Percentiles rank a stretch among this genome's conserved stretches.
phyloP scores from a whole-genome alignment of 64 coral and sea anemone genomes.

The Montipora cactus region DNA sequence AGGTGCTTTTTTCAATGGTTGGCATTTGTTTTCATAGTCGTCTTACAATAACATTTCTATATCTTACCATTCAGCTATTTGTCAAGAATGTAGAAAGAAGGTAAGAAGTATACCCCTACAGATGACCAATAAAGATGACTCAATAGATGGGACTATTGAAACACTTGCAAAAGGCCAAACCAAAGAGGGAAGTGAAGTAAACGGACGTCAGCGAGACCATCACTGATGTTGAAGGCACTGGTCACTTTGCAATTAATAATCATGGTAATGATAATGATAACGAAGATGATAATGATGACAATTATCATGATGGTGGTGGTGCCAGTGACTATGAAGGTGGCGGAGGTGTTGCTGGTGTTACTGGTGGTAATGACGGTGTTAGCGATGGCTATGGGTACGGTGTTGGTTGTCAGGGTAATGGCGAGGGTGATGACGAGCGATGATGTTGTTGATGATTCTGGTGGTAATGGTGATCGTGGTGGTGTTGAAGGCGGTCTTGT shows the following conservation, averaged over 20 bases:
- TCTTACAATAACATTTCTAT: background rate
- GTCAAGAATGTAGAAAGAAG: constrained; percentile 24
- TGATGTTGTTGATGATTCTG: background rate
- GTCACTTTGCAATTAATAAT: no score
- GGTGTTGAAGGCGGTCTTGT: background rate
- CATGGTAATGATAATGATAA: background rate
- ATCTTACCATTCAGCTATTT: constrained; percentile 42
- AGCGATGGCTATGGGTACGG: background rate
- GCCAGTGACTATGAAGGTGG: background rate
- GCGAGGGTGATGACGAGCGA: background rate
- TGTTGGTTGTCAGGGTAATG: background rate
- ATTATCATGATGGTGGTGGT: no score
- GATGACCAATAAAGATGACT: background rate
- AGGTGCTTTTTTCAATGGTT: background rate
- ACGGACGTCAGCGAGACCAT: background rate
- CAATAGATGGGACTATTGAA: background rate
- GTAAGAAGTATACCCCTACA: background rate
- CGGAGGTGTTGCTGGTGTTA: background rate
- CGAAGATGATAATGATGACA: background rate
- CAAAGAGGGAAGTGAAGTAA: background rate
- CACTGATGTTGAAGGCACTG: no score
- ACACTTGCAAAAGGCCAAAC: background rate
- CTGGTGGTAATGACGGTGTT: background rate
- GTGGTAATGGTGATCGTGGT: background rate
- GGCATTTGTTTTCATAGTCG: constrained; percentile 1